These are phyloP conservation scores for Athripsodes cinereus DNA, from an alignment of 2,888 invertebrate species.

Conservation along the genomic window DNA sequence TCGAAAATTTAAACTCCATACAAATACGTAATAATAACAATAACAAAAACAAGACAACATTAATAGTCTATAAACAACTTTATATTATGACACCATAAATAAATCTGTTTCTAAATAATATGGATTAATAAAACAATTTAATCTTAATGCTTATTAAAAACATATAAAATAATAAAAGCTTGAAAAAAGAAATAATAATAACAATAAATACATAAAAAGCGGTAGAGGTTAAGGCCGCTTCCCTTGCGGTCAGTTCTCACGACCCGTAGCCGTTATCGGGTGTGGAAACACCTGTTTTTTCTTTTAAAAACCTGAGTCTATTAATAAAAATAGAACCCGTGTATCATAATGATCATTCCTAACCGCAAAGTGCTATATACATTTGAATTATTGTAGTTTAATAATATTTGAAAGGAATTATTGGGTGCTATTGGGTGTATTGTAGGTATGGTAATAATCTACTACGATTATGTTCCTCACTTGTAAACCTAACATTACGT, in stretches of 20 bases:
- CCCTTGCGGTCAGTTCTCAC: constrained; percentile 2
- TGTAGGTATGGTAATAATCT: no score
- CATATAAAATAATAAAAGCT: background rate
- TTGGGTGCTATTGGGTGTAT: no score
- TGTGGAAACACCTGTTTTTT: constrained; percentile 1
- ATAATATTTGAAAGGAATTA: no score
- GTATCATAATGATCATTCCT: background rate
- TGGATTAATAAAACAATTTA: background rate
- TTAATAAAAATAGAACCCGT: background rate
- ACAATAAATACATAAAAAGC: background rate
- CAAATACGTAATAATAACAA: background rate
- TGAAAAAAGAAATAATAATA: background rate
- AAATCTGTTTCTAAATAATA: background rate
- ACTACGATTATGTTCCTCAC: no score
- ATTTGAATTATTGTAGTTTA: no score
- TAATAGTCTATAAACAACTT: background rate
- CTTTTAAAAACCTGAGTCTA: background rate
- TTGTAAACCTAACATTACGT: no score
- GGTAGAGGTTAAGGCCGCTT: background rate
- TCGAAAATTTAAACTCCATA: background rate
- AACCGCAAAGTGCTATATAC: no score
- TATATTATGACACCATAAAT: background rate
- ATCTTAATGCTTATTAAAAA: constrained; percentile 2
- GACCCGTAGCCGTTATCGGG: background rate
- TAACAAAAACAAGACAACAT: background rate